Evolutionary conservation across 2,888 invertebrate genomes (phyloP).

Genomic region (Azorinus chamasolen): DNA sequence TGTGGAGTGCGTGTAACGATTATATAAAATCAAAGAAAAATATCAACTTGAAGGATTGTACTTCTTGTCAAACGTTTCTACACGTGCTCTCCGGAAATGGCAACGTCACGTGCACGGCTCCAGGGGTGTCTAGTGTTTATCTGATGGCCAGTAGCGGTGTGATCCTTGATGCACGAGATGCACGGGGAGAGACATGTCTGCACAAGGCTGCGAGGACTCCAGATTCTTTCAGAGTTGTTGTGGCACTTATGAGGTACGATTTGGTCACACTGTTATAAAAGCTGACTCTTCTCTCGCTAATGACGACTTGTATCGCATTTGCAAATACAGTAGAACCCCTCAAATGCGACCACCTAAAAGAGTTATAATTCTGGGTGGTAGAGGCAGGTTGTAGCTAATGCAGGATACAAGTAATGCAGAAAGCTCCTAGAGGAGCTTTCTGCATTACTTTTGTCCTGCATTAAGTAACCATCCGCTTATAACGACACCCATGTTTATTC

Average conservation of each 20-base stretch:
- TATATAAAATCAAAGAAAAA: slow-evolving; percentile 68
- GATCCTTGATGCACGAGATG: slow-evolving; percentile 76
- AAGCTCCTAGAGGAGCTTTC: too few relatives aligned
- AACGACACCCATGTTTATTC: too few relatives aligned
- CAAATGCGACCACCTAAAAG: too few relatives aligned
- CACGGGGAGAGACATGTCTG: slow-evolving; percentile 77
- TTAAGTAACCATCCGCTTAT: too few relatives aligned
- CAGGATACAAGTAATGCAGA: too few relatives aligned
- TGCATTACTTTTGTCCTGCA: too few relatives aligned
- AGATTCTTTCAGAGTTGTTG: slow-evolving; percentile 73
- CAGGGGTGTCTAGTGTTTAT: slow-evolving; percentile 77
- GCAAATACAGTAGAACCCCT: too few relatives aligned
- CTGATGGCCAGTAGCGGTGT: slow-evolving; percentile 76
- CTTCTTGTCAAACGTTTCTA: slow-evolving; percentile 74
- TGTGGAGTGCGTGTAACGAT: slow-evolving; percentile 58
- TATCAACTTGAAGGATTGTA: slow-evolving; percentile 67
- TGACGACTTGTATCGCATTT: too few relatives aligned
- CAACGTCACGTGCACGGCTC: slow-evolving; percentile 64
- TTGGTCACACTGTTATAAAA: too few relatives aligned
- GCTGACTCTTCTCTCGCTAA: too few relatives aligned
- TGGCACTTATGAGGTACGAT: slow-evolving; percentile 78
- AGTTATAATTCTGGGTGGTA: too few relatives aligned
- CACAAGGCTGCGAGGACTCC: slow-evolving; percentile 74
- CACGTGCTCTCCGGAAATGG: slow-evolving; percentile 74
- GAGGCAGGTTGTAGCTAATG: too few relatives aligned